These are phyloP conservation scores for Gnathonemus echidnorhynchus DNA, from an alignment of 2,113 vertebrate species.

Conservation along the genomic window DNA sequence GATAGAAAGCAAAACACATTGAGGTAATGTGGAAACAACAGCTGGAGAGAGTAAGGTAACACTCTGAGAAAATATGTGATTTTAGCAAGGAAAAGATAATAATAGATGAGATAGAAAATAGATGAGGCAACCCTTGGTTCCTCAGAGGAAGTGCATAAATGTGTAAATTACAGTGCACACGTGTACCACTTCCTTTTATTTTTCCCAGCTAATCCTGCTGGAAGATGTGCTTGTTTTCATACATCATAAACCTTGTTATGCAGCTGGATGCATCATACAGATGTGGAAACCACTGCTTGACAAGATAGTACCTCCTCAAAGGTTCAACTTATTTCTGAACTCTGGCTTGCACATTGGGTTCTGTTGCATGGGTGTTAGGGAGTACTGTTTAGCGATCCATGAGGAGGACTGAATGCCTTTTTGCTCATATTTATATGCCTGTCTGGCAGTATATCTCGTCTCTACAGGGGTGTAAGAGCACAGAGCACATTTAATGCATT, in stretches of 20 bases:
- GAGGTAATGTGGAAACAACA: neutral
- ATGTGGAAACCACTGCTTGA: neutral
- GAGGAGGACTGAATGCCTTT: neutral
- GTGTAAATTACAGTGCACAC: neutral
- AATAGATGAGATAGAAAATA: neutral
- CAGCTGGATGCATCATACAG: neutral
- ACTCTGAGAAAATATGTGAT: neutral
- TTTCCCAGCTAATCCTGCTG: neutral
- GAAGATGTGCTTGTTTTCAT: neutral
- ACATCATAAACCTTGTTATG: neutral
- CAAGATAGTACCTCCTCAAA: neutral
- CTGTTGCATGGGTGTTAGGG: neutral
- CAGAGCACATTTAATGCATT: slow-evolving; percentile 3
- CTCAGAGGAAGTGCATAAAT: neutral
- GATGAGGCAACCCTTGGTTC: neutral
- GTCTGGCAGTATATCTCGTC: neutral
- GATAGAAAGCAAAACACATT: neutral
- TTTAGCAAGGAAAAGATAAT: neutral
- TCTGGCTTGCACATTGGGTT: neutral
- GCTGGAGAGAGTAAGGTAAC: neutral
- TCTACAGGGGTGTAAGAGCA: neutral
- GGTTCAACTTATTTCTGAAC: neutral
- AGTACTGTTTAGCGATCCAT: neutral
- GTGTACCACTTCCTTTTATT: neutral
- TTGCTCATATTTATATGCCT: slow-evolving; percentile 10